Evolutionary conservation across 2,113 vertebrate genomes (phyloP), one percentile per base, ranked within the genome.

Genomic region (Hepsetus odoe): DNA sequence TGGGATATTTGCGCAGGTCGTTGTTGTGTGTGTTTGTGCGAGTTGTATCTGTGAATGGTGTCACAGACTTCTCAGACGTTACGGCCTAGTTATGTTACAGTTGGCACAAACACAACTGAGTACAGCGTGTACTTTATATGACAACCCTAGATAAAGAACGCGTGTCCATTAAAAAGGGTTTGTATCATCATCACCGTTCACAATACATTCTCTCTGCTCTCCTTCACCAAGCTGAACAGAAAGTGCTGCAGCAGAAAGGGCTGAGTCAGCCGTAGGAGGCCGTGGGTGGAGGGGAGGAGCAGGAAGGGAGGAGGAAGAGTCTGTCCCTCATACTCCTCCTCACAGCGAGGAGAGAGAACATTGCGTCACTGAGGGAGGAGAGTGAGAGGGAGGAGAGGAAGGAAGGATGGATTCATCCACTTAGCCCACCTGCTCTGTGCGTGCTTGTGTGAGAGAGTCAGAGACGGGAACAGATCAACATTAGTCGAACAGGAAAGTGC

Each of bases 341-440:
- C 85, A 81, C 85, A 84, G 74, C 78, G 70, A 3, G 53, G 72
- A 76, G 62, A 69, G 56, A 79, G 56, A 71, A 77, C 68, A 75
- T 66, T 51, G 56, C 24, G 61, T 44, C 33, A 80, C 22, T n/a
- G 58, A 74, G 69, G 82, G 82, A 83, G 85, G 81, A 83, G 79
- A 80, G 78, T 82, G 2, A 72, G 79, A 62, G 79, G 7, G 8
- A n/a, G 16, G 72, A 58, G 84, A 72, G 18, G 35, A 81, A 85
- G 83, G 86, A 82, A 85, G 80, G 84, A 73, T 88, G 86, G 88
- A 85, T 82, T 90, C 88, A 89, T 87, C 22, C 44, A 22, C n/a
- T 71, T 44, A 53, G 16, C 77, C 86, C 85, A 71, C 87, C 76
- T 87, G 76, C 85, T 81, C 72, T 81, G 81, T 62, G 74, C 62